A percentile compares a stretch with the other conserved stretches of the same genome.
phyloP scores from a whole-genome alignment of 1,140 invertebrate species.

The Portunus trituberculatus region DNA sequence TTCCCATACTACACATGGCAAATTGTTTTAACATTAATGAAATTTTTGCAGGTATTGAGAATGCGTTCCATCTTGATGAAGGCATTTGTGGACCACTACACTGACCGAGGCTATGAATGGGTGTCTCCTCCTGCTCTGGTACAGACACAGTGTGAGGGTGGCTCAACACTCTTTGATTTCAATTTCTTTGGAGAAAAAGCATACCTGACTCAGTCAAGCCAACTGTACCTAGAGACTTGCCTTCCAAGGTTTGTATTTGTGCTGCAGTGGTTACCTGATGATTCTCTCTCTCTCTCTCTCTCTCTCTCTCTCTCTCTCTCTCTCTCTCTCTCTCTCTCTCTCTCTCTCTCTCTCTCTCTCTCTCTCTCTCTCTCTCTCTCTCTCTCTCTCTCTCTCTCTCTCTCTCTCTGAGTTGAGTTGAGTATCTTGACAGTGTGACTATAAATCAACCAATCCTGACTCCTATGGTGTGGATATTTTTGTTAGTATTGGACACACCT shows the following conservation, averaged over 20 bases:
- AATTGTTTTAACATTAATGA: not conserved
- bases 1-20: not conserved
- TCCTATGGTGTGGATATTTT: too few species aligned
- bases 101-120: conserved; percentile 92
- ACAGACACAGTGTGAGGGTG: conserved; percentile 90
- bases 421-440: too few species aligned
- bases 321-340: too few species aligned
- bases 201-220: conserved; percentile 98
- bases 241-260: conserved; percentile 85
- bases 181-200: conserved; percentile 88
- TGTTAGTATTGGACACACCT: too few species aligned
- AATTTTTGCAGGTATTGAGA: conserved; percentile 87
- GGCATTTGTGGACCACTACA: conserved; percentile 96
- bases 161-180: conserved; percentile 93
- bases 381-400: conserved; percentile 21
- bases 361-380: too few species aligned
- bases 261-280: too few species aligned
- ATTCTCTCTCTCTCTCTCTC: too few species aligned
- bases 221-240: conserved; percentile 99
- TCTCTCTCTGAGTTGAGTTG: not conserved
- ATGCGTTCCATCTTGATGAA: conserved; percentile 94
- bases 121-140: conserved; percentile 98
- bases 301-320: too few species aligned
- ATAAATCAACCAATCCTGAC: too few species aligned
- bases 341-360: too few species aligned